phyloP scores from a whole-genome alignment of 92 coral and sea anemone species.

The Parazoanthus swiftii region DNA sequence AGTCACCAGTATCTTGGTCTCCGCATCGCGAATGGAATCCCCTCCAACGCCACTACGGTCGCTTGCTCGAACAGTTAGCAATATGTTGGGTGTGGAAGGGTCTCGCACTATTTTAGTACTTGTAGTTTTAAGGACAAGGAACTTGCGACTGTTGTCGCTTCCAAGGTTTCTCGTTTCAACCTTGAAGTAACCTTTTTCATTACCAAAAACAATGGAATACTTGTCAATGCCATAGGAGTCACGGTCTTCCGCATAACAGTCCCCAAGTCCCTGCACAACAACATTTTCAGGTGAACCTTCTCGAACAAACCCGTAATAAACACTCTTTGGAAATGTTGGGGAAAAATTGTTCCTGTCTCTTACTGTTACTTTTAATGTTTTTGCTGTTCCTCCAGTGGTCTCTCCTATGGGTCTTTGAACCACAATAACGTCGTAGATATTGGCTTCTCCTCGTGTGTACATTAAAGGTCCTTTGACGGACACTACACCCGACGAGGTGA shows the following conservation, averaged over 20 bases:
- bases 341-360: slow-evolving; percentile 57
- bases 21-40: slow-evolving; percentile 49
- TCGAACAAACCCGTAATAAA: slow-evolving; percentile 49
- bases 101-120: slow-evolving; percentile 53
- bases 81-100: slow-evolving; percentile 50
- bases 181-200: slow-evolving; percentile 62
- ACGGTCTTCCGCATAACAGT: slow-evolving; percentile 60
- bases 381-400: slow-evolving; percentile 54
- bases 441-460: slow-evolving; percentile 53
- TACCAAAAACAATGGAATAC: slow-evolving; percentile 56
- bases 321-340: slow-evolving; percentile 52
- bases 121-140: slow-evolving; percentile 57
- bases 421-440: slow-evolving; percentile 55
- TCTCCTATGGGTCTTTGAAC: slow-evolving; percentile 51
- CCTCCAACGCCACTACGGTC: slow-evolving; percentile 43
- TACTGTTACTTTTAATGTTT: slow-evolving; percentile 46
- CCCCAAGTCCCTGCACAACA: slow-evolving; percentile 58
- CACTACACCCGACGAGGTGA: slow-evolving; percentile 51
- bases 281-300: slow-evolving; percentile 52
- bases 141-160: slow-evolving; percentile 32
- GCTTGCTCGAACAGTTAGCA: slow-evolving; percentile 54
- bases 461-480: slow-evolving; percentile 40
- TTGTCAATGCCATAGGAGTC: slow-evolving; percentile 49
- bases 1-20: slow-evolving; percentile 52
- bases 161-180: slow-evolving; percentile 39